Conservation (phyloP, 2,888 invertebrate genomes). For the Folsomia candida region DNA sequence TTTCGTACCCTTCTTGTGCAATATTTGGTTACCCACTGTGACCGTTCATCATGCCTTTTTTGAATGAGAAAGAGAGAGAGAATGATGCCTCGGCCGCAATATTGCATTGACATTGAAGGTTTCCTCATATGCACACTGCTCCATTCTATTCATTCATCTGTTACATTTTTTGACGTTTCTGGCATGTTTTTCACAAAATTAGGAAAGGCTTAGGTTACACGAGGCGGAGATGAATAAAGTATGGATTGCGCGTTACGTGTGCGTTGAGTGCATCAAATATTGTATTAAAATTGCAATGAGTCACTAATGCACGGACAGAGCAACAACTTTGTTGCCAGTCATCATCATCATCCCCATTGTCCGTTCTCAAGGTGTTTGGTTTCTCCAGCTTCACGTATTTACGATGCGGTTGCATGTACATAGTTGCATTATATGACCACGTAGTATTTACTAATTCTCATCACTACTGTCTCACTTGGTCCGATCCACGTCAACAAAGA, state of each 20-base stretch:
- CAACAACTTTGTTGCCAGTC: not conserved
- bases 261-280: not conserved
- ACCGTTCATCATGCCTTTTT: too few species aligned
- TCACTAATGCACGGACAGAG: not conserved
- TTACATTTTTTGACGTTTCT: constrained; percentile 3
- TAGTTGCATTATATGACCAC: not conserved
- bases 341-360: not conserved
- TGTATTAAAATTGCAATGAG: not conserved
- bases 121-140: not conserved
- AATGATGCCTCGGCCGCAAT: not conserved
- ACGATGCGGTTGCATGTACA: not conserved
- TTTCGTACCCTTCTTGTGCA: too few species aligned
- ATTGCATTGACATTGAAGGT: too few species aligned
- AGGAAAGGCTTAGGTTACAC: constrained; percentile 3
- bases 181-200: constrained; percentile 8
- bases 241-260: not conserved
- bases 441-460: too few species aligned
- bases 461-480: too few species aligned
- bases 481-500: too few species aligned
- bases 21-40: not conserved
- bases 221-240: not conserved
- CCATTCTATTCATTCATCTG: constrained; percentile 1
- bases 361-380: not conserved
- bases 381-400: not conserved
- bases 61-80: too few species aligned